A percentile compares a stretch with the other conserved stretches of the same genome.
Conservation (phyloP, 1,140 invertebrate genomes). For the Lepidotrigona ventralis region DNA sequence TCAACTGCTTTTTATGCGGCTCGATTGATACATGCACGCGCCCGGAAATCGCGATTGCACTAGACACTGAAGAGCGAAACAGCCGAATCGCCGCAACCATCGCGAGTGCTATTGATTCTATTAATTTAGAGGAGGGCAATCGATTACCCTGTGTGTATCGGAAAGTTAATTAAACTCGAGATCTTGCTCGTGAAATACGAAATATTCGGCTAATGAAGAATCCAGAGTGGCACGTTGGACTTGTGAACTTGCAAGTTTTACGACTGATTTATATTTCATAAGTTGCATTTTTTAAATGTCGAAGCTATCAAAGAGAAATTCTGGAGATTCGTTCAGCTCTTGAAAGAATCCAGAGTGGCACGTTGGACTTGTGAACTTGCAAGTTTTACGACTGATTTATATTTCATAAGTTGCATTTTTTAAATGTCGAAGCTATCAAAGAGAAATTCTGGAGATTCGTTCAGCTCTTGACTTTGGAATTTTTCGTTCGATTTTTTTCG, state of each 20-base stretch:
- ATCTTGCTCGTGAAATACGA: too few relatives aligned
- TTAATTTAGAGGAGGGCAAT: conserved; percentile 31
- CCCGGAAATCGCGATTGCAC: background rate
- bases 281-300: too few relatives aligned
- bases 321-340: too few relatives aligned
- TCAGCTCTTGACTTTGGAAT: too few relatives aligned
- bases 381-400: too few relatives aligned
- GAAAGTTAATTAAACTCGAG: conserved; percentile 36
- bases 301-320: too few relatives aligned
- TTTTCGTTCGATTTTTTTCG: too few relatives aligned
- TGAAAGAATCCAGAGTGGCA: background rate
- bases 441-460: too few relatives aligned
- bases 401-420: too few relatives aligned
- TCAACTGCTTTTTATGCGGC: conserved; percentile 28
- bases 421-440: too few relatives aligned
- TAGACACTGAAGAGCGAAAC: background rate
- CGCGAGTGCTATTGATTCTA: conserved; percentile 34
- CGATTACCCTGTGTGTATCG: conserved; percentile 12
- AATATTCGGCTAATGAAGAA: background rate
- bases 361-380: background rate
- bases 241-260: too few relatives aligned
- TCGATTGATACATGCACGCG: background rate
- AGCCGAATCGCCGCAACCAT: background rate
- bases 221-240: background rate
- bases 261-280: too few relatives aligned